Evolutionary conservation across 2,113 vertebrate genomes (phyloP).

Genomic region (Petaurus breviceps): DNA sequence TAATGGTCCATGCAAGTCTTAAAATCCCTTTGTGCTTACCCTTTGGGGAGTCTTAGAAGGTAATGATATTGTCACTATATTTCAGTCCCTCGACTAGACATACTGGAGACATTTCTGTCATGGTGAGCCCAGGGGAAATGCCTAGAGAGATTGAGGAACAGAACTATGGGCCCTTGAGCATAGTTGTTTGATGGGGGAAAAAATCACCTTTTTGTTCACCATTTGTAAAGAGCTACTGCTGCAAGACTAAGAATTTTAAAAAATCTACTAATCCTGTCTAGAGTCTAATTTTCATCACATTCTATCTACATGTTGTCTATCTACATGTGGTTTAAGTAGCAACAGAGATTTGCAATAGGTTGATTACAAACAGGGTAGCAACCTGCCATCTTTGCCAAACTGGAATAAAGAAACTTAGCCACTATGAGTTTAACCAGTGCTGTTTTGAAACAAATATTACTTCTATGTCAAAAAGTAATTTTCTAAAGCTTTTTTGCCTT

Average conservation of each 20-base stretch:
- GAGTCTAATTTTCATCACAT: not conserved
- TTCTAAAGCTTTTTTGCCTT: not conserved
- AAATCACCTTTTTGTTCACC: not conserved
- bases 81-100: not conserved
- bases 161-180: not conserved
- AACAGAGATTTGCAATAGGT: not conserved
- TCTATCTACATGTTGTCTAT: not conserved
- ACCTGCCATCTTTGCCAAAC: not conserved
- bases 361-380: not conserved
- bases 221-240: not conserved
- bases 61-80: not conserved
- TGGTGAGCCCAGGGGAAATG: not conserved
- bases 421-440: not conserved
- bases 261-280: not conserved
- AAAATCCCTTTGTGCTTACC: not conserved
- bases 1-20: not conserved
- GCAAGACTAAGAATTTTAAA: not conserved
- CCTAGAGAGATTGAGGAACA: not conserved
- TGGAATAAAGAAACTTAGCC: not conserved
- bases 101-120: not conserved
- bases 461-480: not conserved
- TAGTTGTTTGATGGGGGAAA: not conserved
- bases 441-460: not conserved
- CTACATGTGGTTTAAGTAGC: not conserved
- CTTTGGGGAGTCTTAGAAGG: not conserved